Percentiles rank a stretch among this genome's conserved stretches.
Evolutionary conservation across 2,113 vertebrate genomes (phyloP).

Genomic region (Psilopogon haemacephalus): DNA sequence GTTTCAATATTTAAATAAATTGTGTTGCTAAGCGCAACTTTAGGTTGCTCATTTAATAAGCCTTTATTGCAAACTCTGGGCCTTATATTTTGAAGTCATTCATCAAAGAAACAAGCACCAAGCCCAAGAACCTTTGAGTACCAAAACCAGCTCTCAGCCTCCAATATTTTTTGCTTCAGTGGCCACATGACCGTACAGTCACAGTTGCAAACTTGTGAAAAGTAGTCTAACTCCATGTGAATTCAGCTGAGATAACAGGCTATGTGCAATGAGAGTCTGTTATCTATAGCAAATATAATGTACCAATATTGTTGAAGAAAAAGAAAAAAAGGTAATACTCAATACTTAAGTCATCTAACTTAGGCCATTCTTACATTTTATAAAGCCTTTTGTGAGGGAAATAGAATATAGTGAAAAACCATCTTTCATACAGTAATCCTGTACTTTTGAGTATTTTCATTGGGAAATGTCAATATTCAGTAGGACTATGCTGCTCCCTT

Average conservation of each 20-base stretch:
- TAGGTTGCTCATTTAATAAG: constrained; percentile 26
- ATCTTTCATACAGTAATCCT: background rate
- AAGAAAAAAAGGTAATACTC: background rate
- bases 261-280: background rate
- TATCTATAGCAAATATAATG: background rate
- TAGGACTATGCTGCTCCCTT: background rate
- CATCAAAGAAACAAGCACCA: background rate
- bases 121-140: background rate
- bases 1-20: constrained; percentile 23
- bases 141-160: background rate
- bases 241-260: background rate
- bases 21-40: background rate
- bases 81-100: background rate
- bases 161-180: background rate
- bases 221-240: background rate
- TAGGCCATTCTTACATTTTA: background rate
- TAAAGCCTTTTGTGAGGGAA: background rate
- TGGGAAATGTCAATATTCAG: background rate
- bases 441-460: background rate
- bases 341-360: background rate
- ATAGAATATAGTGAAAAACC: background rate
- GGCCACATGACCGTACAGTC: background rate
- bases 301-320: background rate
- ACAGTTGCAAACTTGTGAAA: background rate
- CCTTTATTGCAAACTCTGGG: background rate